phyloP scores from a whole-genome alignment of 2,113 vertebrate species.

The Odobenus rosmarus region DNA sequence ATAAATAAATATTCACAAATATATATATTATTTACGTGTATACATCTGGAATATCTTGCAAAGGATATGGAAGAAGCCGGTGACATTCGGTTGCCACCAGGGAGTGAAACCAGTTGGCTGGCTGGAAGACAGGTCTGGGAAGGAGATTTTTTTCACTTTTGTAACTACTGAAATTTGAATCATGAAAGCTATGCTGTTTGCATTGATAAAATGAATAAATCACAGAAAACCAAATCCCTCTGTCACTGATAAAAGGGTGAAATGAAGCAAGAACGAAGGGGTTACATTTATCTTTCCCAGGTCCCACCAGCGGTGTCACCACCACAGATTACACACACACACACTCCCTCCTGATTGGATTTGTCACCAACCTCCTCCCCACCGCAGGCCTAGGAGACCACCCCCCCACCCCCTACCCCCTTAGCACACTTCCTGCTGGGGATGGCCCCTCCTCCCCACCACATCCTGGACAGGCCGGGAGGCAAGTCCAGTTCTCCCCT shows the following conservation, averaged over 20 bases:
- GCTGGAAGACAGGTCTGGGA: not conserved
- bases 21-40: not conserved
- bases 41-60: not conserved
- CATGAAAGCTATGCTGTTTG: not conserved
- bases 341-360: not conserved
- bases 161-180: not conserved
- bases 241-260: not conserved
- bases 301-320: no score
- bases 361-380: fast-evolving
- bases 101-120: not conserved
- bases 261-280: not conserved
- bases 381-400: not conserved
- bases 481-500: not conserved
- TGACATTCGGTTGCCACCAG: not conserved
- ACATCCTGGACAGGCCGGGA: not conserved
- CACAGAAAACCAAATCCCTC: not conserved
- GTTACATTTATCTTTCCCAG: not conserved
- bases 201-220: not conserved
- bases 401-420: not conserved
- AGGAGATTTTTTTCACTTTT: not conserved
- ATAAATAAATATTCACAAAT: conserved; percentile 71
- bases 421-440: not conserved
- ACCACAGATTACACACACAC: no score
- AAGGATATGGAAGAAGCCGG: not conserved
- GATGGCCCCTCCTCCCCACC: not conserved